Evolutionary conservation across 2,797 vertebrate genomes (phyloP).

Genomic region (Naso thynnoides): DNA sequence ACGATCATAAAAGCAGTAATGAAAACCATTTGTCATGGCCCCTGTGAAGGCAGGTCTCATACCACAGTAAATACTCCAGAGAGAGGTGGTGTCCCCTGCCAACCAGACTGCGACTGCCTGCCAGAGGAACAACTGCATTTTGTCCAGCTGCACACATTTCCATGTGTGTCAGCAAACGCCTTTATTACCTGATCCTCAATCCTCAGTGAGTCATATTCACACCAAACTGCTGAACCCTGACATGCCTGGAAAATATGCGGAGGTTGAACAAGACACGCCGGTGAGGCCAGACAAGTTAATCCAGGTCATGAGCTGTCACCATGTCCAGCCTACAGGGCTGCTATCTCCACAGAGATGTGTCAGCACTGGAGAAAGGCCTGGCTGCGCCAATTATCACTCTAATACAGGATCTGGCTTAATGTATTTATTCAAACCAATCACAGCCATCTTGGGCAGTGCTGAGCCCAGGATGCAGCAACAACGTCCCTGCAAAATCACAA

Average conservation of each 20-base stretch:
- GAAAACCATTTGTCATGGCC: slow-evolving; percentile 64
- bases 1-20: slow-evolving; percentile 64
- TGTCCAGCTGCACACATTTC: slow-evolving; percentile 55
- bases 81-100: slow-evolving; percentile 49
- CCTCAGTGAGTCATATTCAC: slow-evolving; percentile 54
- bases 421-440: too few relatives aligned
- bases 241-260: slow-evolving; percentile 57
- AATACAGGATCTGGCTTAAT: too few relatives aligned
- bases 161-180: slow-evolving; percentile 62
- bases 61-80: slow-evolving; percentile 40
- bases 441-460: too few relatives aligned
- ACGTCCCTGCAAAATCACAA: too few relatives aligned
- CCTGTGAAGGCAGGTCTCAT: slow-evolving; percentile 55
- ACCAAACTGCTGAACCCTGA: slow-evolving; percentile 55
- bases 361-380: too few relatives aligned
- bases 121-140: slow-evolving; percentile 16
- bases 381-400: too few relatives aligned
- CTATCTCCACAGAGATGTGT: too few relatives aligned
- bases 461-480: too few relatives aligned
- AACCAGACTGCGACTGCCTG: slow-evolving; percentile 38
- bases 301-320: slow-evolving; percentile 34
- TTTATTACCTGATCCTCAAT: slow-evolving; percentile 56
- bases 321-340: slow-evolving; percentile 5
- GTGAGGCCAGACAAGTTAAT: slow-evolving; percentile 24
- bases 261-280: slow-evolving; percentile 44